Evolutionary conservation across 2,113 vertebrate species (phyloP).

Genomic region (Empidonax alnorum): DNA sequence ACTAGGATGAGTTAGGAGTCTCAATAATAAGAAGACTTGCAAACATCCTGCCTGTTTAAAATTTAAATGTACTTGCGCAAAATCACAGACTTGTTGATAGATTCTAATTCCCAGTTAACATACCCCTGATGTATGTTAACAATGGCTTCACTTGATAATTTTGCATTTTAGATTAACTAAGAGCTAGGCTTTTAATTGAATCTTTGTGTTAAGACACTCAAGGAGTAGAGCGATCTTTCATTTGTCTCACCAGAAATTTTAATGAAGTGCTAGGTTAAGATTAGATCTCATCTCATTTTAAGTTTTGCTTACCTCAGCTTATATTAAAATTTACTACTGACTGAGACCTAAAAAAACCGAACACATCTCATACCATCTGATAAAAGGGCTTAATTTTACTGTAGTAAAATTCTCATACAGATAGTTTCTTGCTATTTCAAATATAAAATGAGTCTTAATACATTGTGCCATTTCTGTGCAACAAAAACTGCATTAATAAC

Average conservation of each 20-base stretch:
- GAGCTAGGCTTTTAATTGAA: background rate
- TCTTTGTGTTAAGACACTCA: slow-evolving; percentile 8
- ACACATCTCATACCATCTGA: background rate
- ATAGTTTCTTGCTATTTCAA: background rate
- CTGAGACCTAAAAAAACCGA: background rate
- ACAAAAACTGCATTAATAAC: background rate
- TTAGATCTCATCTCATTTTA: background rate
- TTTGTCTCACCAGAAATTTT: slow-evolving; percentile 20
- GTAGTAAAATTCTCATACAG: background rate
- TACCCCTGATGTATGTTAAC: background rate
- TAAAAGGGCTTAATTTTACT: background rate
- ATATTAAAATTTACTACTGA: background rate
- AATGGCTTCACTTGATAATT: background rate
- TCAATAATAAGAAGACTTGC: background rate
- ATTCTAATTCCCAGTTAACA: background rate
- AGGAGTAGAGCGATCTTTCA: background rate
- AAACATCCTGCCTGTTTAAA: background rate
- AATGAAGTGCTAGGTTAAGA: slow-evolving; percentile 19
- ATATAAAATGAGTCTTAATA: background rate
- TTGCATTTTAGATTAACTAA: background rate
- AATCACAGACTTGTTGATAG: background rate
- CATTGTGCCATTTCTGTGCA: background rate
- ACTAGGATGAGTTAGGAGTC: background rate
- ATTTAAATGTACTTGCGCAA: background rate
- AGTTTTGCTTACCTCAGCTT: slow-evolving; percentile 18